These are phyloP conservation scores for Todiramphus chloris DNA, from an alignment of 2,113 vertebrate genomes.

Conservation along the genomic window DNA sequence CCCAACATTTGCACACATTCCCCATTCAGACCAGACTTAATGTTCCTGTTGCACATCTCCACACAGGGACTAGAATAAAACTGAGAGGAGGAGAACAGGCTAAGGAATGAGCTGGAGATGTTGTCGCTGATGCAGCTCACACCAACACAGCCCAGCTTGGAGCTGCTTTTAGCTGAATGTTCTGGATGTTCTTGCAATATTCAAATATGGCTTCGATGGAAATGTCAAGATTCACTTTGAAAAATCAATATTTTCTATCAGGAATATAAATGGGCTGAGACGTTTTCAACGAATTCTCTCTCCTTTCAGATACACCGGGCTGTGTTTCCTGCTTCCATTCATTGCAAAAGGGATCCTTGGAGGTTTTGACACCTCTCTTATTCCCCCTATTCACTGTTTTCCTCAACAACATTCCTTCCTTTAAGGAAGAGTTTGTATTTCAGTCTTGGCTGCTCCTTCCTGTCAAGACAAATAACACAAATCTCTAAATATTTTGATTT, in stretches of 20 bases:
- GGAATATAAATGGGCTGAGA: neutral
- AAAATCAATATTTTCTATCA: neutral
- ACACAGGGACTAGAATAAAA: constrained; percentile 37
- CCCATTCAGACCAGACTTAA: neutral
- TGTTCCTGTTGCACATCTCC: neutral
- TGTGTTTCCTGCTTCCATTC: neutral
- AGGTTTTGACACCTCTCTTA: neutral
- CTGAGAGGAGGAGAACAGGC: constrained; percentile 22
- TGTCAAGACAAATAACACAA: constrained; percentile 54
- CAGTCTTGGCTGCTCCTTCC: neutral
- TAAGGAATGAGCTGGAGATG: neutral
- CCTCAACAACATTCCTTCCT: neutral
- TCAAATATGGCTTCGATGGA: neutral
- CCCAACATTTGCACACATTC: neutral
- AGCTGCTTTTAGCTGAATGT: constrained; percentile 27
- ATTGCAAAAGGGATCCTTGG: neutral
- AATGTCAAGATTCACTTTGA: neutral
- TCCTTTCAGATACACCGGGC: neutral
- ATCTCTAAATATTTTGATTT: constrained; percentile 62
- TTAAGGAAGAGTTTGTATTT: neutral
- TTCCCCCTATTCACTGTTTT: constrained; percentile 1
- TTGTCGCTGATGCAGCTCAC: neutral
- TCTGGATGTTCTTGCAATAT: neutral
- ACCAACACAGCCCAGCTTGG: constrained; percentile 7
- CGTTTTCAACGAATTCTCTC: neutral